A percentile compares a stretch with the other conserved stretches of the same genome.
phyloP scores from a whole-genome alignment of 2,113 vertebrate genomes.

The Castor canadensis region DNA sequence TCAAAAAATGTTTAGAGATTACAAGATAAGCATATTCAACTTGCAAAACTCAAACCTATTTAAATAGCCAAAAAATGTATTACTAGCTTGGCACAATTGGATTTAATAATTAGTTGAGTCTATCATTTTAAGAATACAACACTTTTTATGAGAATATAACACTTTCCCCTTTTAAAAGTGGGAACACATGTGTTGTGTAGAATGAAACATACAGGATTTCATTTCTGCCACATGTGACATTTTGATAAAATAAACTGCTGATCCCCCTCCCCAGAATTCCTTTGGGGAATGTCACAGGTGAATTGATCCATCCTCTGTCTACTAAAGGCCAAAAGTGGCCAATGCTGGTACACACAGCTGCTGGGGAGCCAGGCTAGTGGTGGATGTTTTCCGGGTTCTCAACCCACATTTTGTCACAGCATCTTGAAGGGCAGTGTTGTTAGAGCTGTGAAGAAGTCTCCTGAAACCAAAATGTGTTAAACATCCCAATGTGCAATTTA shows the following conservation, averaged over 20 bases:
- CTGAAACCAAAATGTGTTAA: slow-evolving; percentile 32
- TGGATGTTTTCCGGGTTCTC: background rate
- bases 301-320: background rate
- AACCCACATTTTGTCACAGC: background rate
- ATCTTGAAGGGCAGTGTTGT: background rate
- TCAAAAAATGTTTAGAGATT: background rate
- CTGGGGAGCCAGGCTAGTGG: background rate
- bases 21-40: background rate
- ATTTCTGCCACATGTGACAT: background rate
- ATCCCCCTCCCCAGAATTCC: background rate
- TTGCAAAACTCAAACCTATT: background rate
- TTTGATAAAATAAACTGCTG: background rate
- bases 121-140: background rate
- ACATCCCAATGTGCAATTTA: background rate
- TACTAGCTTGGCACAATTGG: background rate
- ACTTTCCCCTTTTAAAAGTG: too few relatives aligned
- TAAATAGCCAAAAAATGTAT: background rate
- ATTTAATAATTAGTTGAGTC: background rate
- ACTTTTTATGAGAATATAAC: background rate
- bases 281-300: background rate
- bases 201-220: background rate
- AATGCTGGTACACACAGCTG: background rate
- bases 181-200: background rate
- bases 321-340: background rate
- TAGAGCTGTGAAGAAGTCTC: background rate